Conservation (phyloP, 2,888 invertebrate species). For the Uropetala carovei region DNA sequence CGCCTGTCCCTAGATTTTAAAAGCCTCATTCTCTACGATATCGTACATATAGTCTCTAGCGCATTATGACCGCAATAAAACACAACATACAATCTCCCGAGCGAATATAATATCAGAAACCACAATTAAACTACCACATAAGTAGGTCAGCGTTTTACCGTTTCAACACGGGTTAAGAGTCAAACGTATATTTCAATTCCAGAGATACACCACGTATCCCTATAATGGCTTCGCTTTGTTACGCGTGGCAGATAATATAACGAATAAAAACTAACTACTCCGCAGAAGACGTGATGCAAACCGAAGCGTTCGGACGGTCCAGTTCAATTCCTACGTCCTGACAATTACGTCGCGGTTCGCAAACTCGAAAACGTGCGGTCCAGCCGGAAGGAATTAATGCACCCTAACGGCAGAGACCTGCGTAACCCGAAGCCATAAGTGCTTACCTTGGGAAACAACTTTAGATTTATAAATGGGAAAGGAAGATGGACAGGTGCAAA, state of each 20-base stretch:
- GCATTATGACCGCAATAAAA: constrained; percentile 11
- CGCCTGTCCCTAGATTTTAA: background rate
- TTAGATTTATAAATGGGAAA: constrained; percentile 15
- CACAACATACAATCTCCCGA: background rate
- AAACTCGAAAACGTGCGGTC: background rate
- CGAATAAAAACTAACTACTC: background rate
- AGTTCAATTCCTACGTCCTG: no score
- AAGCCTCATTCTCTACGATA: background rate
- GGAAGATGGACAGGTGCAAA: constrained; percentile 51
- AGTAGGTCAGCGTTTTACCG: background rate
- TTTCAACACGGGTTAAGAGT: background rate
- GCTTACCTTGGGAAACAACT: constrained; percentile 8
- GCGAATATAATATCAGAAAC: background rate
- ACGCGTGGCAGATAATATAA: background rate
- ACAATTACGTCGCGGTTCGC: no score
- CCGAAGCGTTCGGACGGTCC: background rate
- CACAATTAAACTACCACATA: background rate
- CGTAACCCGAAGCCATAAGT: constrained; percentile 20
- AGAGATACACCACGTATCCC: background rate
- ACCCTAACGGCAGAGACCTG: background rate
- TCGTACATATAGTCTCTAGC: background rate
- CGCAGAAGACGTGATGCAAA: background rate
- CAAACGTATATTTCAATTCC: background rate
- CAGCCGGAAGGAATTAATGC: constrained; percentile 22
- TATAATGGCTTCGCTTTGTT: background rate